Evolutionary conservation across 2,888 invertebrate species (phyloP), one percentile per base, ranked within the genome.

Genomic region (Achlya flavicornis): DNA sequence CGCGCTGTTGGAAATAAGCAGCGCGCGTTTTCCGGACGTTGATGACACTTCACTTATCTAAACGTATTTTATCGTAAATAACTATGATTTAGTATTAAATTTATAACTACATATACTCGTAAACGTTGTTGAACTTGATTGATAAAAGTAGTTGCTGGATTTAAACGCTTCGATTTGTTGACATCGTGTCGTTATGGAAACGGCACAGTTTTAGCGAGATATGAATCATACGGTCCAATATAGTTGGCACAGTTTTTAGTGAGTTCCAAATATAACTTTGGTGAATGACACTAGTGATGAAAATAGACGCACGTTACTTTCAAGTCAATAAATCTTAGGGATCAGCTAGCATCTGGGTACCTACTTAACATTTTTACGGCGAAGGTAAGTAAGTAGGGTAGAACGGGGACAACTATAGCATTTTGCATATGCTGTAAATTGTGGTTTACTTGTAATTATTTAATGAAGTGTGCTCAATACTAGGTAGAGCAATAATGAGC

Each of bases 181-280:
- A 71, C 64, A 64, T 16, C 6, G 12, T 46, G 72, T 77, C 65
- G 73, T 73, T 72, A 77, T 79, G 68, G 75, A 61, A 68, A 74
- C 79, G 71, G 65, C 73, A 72, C 67, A 72, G 61, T 73, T 69
- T 71, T 65, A 41, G 58, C 16, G 38, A 16, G 60, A 38, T 57
- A 65, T 77, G 73, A 74, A 67, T 77, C 71, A 76, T 65, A 63
- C 43, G 48, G 63, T 61, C 67, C 69, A 69, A 69, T 72, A 67
- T 57, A 68, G 68, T 70, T 75, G 77, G 73, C 77, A 77, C 72
- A 70, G 69, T 71, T 77, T 74, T 67, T 57, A 66, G 68, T 65
- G 65, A 60, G 64, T 60, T 32, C 69, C 62, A 66, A 71, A 67
- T 66, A 66, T 68, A 74, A 67, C 69, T 58, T 35, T 72, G 74